A percentile compares a stretch with the other conserved stretches of the same genome.
phyloP scores from a whole-genome alignment of 2,888 invertebrate genomes.

The Macaria notata region DNA sequence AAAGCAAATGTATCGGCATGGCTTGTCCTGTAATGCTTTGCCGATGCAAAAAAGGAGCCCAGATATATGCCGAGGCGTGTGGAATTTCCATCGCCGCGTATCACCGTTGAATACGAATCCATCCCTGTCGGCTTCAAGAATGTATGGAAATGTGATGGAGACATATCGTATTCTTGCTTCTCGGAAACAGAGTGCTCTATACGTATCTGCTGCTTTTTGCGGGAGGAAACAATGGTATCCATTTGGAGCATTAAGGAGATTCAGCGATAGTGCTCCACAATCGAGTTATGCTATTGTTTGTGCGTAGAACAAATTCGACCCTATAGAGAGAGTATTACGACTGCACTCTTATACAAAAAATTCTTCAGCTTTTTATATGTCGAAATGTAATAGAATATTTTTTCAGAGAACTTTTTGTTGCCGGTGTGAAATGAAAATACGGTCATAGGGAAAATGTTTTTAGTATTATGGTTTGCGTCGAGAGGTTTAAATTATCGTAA shows the following conservation, averaged over 20 bases:
- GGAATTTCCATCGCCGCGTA: constrained; percentile 58
- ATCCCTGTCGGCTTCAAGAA: constrained; percentile 59
- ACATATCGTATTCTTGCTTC: constrained; percentile 67
- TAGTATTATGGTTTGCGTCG: background rate
- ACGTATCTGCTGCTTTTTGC: constrained; percentile 65
- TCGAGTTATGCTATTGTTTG: constrained; percentile 53
- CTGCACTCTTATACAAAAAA: constrained; percentile 10
- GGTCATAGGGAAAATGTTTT: constrained; percentile 16
- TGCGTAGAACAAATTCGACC: constrained; percentile 37
- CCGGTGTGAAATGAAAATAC: constrained; percentile 20
- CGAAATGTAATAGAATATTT: constrained; percentile 22
- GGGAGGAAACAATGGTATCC: constrained; percentile 66
- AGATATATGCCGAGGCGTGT: constrained; percentile 41
- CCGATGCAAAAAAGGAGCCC: constrained; percentile 10
- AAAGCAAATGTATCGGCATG: no score
- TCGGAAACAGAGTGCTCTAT: constrained; percentile 60
- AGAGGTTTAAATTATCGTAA: no score
- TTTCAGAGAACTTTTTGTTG: constrained; percentile 24
- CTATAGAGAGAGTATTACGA: constrained; percentile 12
- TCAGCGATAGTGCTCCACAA: constrained; percentile 50
- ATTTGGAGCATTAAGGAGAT: constrained; percentile 61
- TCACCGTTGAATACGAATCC: constrained; percentile 57
- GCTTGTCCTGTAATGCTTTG: no score
- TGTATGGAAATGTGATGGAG: constrained; percentile 72
- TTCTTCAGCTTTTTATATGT: constrained; percentile 7